Conservation (phyloP, 2,888 invertebrate species). For the Sinelater perroti region DNA sequence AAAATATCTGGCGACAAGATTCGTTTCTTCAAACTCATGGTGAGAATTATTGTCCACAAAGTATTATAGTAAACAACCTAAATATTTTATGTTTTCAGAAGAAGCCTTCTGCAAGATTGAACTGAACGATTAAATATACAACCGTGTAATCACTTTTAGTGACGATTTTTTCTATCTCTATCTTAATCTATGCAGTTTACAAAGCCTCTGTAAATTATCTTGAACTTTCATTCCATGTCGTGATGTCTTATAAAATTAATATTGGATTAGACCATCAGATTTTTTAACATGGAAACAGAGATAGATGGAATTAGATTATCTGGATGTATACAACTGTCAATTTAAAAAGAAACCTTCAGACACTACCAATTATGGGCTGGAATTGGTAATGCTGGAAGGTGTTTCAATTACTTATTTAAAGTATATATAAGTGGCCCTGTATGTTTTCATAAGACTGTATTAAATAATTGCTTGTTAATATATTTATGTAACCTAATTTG, state of each 20-base stretch:
- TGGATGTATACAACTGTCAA: too few species aligned
- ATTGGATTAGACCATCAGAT: too few species aligned
- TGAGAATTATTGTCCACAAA: slow-evolving; percentile 1
- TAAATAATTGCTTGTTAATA: slow-evolving; percentile 44
- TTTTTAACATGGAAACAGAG: too few species aligned
- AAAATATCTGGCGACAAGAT: slow-evolving; percentile 17
- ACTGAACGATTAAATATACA: too few species aligned
- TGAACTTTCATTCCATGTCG: too few species aligned
- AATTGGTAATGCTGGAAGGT: slow-evolving; percentile 30
- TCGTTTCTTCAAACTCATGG: slow-evolving; percentile 29
- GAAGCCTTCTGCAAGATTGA: slow-evolving; percentile 20
- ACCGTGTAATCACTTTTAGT: too few species aligned
- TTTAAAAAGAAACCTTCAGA: slow-evolving; percentile 24
- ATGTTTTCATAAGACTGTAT: slow-evolving; percentile 37
- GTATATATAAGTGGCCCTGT: slow-evolving; percentile 15
- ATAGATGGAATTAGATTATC: too few species aligned
- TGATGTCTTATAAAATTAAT: background rate
- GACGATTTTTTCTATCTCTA: slow-evolving; percentile 7
- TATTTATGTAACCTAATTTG: slow-evolving; percentile 42
- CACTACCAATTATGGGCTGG: slow-evolving; percentile 38
- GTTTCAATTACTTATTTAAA: background rate
- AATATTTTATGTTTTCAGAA: slow-evolving; percentile 21
- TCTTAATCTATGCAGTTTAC: background rate
- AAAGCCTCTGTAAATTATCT: slow-evolving; percentile 1
- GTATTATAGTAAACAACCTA: background rate